A percentile compares a stretch with the other conserved stretches of the same genome.
phyloP scores from a whole-genome alignment of 2,113 vertebrate genomes.

The Gallinago undulata region DNA sequence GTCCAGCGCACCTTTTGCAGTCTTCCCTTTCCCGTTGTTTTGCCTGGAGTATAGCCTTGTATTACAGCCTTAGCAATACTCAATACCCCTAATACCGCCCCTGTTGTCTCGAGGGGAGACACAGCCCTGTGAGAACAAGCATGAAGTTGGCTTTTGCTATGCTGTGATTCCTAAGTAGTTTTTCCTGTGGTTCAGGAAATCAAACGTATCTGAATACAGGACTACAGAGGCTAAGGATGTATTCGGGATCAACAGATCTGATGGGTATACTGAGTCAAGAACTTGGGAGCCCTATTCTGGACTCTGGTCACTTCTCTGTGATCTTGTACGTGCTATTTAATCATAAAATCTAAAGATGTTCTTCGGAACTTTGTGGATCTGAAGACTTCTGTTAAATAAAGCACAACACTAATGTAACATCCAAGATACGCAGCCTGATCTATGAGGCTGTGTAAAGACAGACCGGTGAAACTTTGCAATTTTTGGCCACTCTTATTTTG shows the following conservation, averaged over 20 bases:
- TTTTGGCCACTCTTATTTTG: not conserved
- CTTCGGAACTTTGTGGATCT: accelerated
- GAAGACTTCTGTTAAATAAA: not conserved
- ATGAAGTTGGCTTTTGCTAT: not conserved
- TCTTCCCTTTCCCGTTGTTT: not conserved
- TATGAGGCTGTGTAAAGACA: accelerated
- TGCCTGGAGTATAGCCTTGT: not conserved
- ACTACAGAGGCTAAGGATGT: not conserved
- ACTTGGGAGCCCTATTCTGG: not conserved
- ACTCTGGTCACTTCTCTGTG: not conserved
- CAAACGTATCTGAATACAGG: not conserved
- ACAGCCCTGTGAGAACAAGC: not conserved
- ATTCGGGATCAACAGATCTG: not conserved
- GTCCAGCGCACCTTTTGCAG: not conserved
- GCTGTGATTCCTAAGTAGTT: not conserved
- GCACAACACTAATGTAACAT: not conserved
- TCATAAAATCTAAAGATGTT: not conserved
- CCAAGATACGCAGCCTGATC: no score
- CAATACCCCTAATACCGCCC: not conserved
- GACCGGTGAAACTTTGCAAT: not conserved
- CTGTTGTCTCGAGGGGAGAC: not conserved
- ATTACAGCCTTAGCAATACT: not conserved
- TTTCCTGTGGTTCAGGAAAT: not conserved
- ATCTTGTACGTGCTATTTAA: not conserved
- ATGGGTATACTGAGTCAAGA: not conserved